Evolutionary conservation across 1,140 invertebrate species (phyloP).

Genomic region (Cyphomyrmex costatus): DNA sequence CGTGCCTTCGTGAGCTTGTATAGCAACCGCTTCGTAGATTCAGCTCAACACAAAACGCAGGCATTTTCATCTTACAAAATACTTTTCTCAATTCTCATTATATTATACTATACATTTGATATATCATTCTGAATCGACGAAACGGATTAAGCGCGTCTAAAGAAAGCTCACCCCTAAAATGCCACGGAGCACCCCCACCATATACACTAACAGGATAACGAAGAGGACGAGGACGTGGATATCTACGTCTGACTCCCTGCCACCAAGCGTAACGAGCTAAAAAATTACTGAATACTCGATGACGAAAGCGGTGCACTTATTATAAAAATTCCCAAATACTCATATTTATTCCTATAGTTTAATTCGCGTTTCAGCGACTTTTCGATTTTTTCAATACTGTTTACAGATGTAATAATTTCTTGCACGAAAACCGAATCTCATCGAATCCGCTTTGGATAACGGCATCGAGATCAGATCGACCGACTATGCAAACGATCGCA

Average conservation of each 20-base stretch:
- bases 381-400: background rate
- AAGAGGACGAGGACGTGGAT: conserved; percentile 77
- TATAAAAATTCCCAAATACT: conserved; percentile 2
- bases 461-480: conserved; percentile 46
- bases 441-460: conserved; percentile 47
- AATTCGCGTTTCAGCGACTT: background rate
- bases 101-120: background rate
- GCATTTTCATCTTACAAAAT: background rate
- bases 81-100: background rate
- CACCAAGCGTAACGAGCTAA: conserved; percentile 84
- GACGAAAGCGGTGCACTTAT: conserved; percentile 1
- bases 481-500: conserved; percentile 10
- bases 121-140: conserved; percentile 71
- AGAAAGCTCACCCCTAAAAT: conserved; percentile 84
- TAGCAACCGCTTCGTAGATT: conserved; percentile 71
- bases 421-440: background rate
- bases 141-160: conserved; percentile 68
- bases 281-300: conserved; percentile 76
- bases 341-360: background rate
- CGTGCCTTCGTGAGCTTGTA: conserved; percentile 5
- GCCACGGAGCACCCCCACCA: conserved; percentile 81
- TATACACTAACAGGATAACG: conserved; percentile 78
- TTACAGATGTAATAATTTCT: background rate
- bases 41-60: conserved; percentile 16
- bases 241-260: conserved; percentile 79